Percentiles rank a stretch among this genome's conserved stretches.
These are phyloP conservation scores for Tryphoninae sp. DNA, from an alignment of 2,888 invertebrate species.

Conservation along the genomic window DNA sequence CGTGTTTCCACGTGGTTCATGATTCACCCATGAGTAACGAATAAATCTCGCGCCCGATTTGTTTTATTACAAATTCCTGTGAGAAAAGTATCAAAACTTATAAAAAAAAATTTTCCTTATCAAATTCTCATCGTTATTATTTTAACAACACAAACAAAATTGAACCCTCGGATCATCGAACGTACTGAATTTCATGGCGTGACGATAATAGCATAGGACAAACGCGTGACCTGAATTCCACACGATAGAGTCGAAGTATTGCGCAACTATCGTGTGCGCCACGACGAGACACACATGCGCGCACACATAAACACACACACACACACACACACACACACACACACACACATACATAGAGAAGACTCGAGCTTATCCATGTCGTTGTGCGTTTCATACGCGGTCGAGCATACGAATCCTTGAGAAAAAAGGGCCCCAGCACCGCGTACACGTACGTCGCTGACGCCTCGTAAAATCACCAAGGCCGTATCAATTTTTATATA, in stretches of 20 bases:
- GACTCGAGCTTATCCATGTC: neutral
- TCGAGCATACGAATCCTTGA: constrained; percentile 6
- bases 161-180: constrained; percentile 62
- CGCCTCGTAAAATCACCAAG: neutral
- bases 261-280: constrained; percentile 70
- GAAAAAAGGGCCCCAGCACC: neutral
- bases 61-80: neutral
- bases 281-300: constrained; percentile 36
- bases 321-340: neutral
- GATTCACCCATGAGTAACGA: neutral
- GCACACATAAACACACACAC: constrained; percentile 1
- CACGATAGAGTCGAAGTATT: constrained; percentile 73
- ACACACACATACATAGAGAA: neutral
- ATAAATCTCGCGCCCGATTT: neutral
- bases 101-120: neutral
- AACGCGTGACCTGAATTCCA: constrained; percentile 78
- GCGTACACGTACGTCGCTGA: neutral
- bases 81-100: neutral
- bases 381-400: constrained; percentile 13
- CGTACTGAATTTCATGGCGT: constrained; percentile 68
- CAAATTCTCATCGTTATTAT: neutral
- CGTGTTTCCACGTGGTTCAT: constrained; percentile 45
- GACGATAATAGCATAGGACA: constrained; percentile 73
- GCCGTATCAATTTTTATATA: neutral
- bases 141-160: constrained; percentile 3